Conservation (phyloP, 2,113 vertebrate species). For the Garra rufa region DNA sequence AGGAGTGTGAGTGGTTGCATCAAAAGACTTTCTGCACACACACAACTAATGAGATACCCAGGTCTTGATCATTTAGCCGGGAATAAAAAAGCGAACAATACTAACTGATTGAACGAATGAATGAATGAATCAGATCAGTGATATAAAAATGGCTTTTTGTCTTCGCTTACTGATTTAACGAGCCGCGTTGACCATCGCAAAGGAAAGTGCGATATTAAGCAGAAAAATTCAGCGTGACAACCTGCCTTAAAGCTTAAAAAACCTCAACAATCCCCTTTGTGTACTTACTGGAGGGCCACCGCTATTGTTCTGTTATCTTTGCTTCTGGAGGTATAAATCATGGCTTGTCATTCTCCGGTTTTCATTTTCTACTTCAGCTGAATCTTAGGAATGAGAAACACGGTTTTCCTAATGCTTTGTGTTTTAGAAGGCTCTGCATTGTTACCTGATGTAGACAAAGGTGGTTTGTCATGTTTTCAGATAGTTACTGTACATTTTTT, state of each 20-base stretch:
- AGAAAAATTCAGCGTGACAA: conserved; percentile 44
- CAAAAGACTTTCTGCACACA: conserved; percentile 24
- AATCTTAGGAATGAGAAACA: conserved; percentile 61
- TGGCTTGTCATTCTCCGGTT: conserved; percentile 52
- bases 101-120: conserved; percentile 8
- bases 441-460: conserved; percentile 73
- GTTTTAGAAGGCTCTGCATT: conserved; percentile 69
- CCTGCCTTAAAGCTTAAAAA: conserved; percentile 42
- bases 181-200: conserved; percentile 7
- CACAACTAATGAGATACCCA: conserved; percentile 23
- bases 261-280: conserved; percentile 64
- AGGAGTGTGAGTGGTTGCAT: conserved; percentile 58
- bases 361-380: conserved; percentile 59
- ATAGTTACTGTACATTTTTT: conserved; percentile 19
- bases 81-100: not conserved
- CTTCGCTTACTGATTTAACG: not conserved
- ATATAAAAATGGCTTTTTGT: conserved; percentile 10
- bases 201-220: conserved; percentile 38
- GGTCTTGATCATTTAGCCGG: conserved; percentile 21
- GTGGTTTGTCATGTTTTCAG: conserved; percentile 67
- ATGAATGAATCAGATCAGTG: not conserved
- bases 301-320: conserved; percentile 71
- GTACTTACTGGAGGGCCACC: conserved; percentile 57
- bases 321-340: conserved; percentile 70
- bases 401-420: conserved; percentile 65